Conservation (phyloP, 2,797 vertebrate genomes). For the Toxotes lorentzi region DNA sequence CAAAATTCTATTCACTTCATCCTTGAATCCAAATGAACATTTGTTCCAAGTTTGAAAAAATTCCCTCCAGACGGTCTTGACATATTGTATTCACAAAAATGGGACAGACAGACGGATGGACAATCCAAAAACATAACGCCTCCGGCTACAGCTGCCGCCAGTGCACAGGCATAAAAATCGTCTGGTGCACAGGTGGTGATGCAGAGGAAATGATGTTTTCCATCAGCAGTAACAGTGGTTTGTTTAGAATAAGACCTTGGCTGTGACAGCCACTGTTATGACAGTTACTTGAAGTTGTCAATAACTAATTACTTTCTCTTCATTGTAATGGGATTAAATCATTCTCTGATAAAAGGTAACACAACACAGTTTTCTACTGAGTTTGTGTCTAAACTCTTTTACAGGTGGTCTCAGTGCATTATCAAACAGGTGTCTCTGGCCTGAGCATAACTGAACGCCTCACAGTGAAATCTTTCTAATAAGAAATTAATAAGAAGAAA, state of each 20-base stretch:
- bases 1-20: too few species aligned
- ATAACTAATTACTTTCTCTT: neutral
- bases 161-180: neutral
- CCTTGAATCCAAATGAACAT: too few species aligned
- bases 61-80: too few species aligned
- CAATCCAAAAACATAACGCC: too few species aligned
- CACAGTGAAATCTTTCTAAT: neutral
- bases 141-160: too few species aligned
- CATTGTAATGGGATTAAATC: neutral
- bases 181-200: conserved; percentile 7
- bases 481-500: neutral
- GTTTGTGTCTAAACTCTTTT: neutral
- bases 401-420: neutral
- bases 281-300: neutral
- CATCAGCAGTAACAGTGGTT: conserved; percentile 6
- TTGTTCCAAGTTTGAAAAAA: too few species aligned
- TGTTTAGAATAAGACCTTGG: neutral
- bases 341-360: neutral
- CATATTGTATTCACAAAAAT: too few species aligned
- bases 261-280: neutral
- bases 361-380: neutral
- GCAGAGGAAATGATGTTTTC: conserved; percentile 7
- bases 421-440: neutral
- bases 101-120: too few species aligned
- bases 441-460: neutral